Evolutionary conservation across 2,888 invertebrate genomes (phyloP).

Genomic region (Empis stercorea): DNA sequence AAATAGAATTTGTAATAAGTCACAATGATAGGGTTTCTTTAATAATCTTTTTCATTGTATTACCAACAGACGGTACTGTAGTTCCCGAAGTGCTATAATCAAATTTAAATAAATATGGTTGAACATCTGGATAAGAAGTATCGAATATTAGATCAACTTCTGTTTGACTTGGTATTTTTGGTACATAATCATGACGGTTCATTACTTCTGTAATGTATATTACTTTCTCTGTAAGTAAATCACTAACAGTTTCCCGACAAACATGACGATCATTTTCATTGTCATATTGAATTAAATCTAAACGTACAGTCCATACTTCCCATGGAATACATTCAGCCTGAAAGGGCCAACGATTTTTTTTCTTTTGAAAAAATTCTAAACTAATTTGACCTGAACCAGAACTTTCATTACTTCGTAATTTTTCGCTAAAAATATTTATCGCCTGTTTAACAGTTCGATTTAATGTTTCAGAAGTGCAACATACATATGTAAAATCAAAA

Average conservation of each 20-base stretch:
- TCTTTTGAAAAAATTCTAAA: slow-evolving; percentile 89
- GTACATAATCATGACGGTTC: slow-evolving; percentile 91
- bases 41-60: slow-evolving; percentile 80
- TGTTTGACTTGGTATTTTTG: slow-evolving; percentile 85
- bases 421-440: slow-evolving; percentile 66
- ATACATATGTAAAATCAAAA: slow-evolving; percentile 94
- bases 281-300: slow-evolving; percentile 74
- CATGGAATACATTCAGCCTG: slow-evolving; percentile 87
- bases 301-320: slow-evolving; percentile 95
- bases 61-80: slow-evolving; percentile 66
- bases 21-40: slow-evolving; percentile 71
- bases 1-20: slow-evolving; percentile 23
- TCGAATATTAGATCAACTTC: slow-evolving; percentile 92
- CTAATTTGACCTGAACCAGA: slow-evolving; percentile 75
- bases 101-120: slow-evolving; percentile 93
- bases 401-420: slow-evolving; percentile 58
- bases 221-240: slow-evolving; percentile 82
- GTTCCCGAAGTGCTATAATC: slow-evolving; percentile 71
- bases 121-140: slow-evolving; percentile 81
- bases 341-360: slow-evolving; percentile 80
- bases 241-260: slow-evolving; percentile 77
- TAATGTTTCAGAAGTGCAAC: slow-evolving; percentile 73
- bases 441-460: slow-evolving; percentile 59
- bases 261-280: slow-evolving; percentile 79
- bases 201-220: slow-evolving; percentile 90